These are phyloP conservation scores for Nomada goodeniana DNA, from an alignment of 2,888 invertebrate species.

Conservation along the genomic window DNA sequence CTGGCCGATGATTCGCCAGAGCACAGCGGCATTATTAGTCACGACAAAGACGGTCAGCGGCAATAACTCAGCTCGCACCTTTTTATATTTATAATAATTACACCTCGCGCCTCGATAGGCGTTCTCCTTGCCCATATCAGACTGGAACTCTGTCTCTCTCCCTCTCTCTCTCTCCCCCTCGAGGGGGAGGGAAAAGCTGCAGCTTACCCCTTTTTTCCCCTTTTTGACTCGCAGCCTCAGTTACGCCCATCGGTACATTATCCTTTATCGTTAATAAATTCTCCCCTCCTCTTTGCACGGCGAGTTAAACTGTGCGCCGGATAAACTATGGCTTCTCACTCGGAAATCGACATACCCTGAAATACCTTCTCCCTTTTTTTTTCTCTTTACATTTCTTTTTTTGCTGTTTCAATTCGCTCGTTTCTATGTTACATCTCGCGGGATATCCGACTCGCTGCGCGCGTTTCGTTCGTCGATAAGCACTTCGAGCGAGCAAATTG, in stretches of 20 bases:
- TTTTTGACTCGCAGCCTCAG: constrained; percentile 30
- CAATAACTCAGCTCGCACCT: constrained; percentile 66
- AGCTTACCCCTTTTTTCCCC: constrained; percentile 15
- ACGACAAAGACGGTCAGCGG: constrained; percentile 70
- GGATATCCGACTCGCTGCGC: constrained; percentile 15
- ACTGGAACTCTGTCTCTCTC: neutral
- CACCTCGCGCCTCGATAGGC: constrained; percentile 52
- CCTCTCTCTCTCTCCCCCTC: no score
- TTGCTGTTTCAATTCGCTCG: constrained; percentile 10
- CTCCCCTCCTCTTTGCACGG: constrained; percentile 15
- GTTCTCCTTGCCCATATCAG: constrained; percentile 33
- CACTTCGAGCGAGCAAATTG: constrained; percentile 19
- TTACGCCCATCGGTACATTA: constrained; percentile 57
- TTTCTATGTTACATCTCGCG: constrained; percentile 3
- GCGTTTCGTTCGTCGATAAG: constrained; percentile 3
- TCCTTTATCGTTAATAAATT: constrained; percentile 71
- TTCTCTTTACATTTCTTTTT: neutral
- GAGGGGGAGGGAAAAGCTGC: constrained; percentile 1
- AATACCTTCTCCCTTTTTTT: neutral
- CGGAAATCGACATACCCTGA: constrained; percentile 11
- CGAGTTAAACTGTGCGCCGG: constrained; percentile 3
- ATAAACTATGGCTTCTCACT: constrained; percentile 25
- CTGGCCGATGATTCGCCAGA: constrained; percentile 48
- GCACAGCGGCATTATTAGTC: constrained; percentile 72
- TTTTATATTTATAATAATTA: constrained; percentile 76